These are phyloP conservation scores for Oncorhynchus masou DNA, from an alignment of 2,113 vertebrate species.

Conservation along the genomic window DNA sequence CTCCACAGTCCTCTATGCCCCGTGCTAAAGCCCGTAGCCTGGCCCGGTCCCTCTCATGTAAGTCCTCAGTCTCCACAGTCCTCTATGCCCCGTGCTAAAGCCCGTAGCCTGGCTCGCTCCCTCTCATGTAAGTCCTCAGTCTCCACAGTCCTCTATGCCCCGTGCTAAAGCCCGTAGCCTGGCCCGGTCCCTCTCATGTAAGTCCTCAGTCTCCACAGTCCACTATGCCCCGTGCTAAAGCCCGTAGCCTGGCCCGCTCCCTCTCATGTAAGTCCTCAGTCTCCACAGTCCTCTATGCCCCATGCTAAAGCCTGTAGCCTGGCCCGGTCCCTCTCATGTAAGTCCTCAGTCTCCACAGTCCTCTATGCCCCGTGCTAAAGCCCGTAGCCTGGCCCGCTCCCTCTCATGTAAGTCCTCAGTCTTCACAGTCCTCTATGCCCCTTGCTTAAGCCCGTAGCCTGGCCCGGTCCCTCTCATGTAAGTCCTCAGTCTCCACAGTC, in stretches of 20 bases:
- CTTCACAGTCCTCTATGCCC: neutral
- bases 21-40: constrained; percentile 68
- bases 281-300: neutral
- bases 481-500: constrained; percentile 43
- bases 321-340: constrained; percentile 76
- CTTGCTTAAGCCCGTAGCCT: constrained; percentile 68
- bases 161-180: constrained; percentile 68
- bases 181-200: constrained; percentile 76
- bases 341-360: constrained; percentile 43
- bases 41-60: constrained; percentile 77
- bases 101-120: constrained; percentile 34
- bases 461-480: constrained; percentile 76
- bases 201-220: constrained; percentile 43
- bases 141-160: neutral
- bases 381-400: constrained; percentile 71
- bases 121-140: constrained; percentile 74
- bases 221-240: constrained; percentile 45
- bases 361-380: constrained; percentile 46
- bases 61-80: constrained; percentile 44
- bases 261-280: constrained; percentile 74
- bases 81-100: neutral
- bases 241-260: constrained; percentile 71
- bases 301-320: constrained; percentile 68
- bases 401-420: constrained; percentile 74
- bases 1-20: neutral